These are phyloP conservation scores for Cephalotes varians DNA, from an alignment of 2,888 invertebrate species.

Conservation along the genomic window DNA sequence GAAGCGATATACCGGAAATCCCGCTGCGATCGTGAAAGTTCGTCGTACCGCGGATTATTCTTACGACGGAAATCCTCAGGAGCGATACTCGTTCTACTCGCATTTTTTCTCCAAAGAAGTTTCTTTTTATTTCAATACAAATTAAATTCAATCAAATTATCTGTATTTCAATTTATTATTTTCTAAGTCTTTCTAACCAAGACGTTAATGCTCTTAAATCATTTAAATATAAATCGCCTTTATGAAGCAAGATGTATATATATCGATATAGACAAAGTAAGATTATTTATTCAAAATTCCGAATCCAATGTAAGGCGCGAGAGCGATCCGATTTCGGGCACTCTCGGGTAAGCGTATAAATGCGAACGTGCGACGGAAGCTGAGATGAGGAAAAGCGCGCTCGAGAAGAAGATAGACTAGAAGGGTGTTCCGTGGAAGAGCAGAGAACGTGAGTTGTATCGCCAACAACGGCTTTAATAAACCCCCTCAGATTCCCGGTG, in stretches of 20 bases:
- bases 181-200: neutral
- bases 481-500: conserved; percentile 83
- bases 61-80: conserved; percentile 5
- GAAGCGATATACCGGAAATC: conserved; percentile 49
- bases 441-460: conserved; percentile 85
- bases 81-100: neutral
- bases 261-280: neutral
- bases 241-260: neutral
- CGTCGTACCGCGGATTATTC: conserved; percentile 39
- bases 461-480: conserved; percentile 85
- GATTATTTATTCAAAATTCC: conserved; percentile 26
- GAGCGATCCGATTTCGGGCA: conserved; percentile 68
- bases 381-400: conserved; percentile 34
- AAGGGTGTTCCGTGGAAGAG: conserved; percentile 75
- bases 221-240: neutral
- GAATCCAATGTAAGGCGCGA: conserved; percentile 64
- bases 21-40: conserved; percentile 41
- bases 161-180: neutral
- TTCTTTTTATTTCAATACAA: conserved; percentile 6
- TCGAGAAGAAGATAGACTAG: conserved; percentile 59
- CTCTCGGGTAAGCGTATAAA: conserved; percentile 63
- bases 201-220: neutral
- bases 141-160: conserved; percentile 3
- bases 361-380: conserved; percentile 38
- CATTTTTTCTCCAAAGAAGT: neutral